Conservation (phyloP, 2,888 invertebrate species). For the Xestia c-nigrum region DNA sequence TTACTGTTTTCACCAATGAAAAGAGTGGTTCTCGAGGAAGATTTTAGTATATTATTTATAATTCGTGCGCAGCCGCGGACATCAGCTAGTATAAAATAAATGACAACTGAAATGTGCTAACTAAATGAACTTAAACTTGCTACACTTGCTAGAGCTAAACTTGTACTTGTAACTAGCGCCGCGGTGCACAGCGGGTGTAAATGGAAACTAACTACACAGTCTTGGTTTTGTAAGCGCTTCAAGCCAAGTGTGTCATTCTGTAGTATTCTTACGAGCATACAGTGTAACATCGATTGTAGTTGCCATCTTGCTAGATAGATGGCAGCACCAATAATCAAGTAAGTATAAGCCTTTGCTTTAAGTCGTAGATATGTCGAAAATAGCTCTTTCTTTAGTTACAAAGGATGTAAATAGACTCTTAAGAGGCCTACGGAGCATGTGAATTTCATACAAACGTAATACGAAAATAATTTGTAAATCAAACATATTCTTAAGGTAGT, state of each 20-base stretch:
- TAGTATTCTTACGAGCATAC: neutral
- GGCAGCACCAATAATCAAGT: conserved; percentile 34
- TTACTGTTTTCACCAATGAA: too few relatives aligned
- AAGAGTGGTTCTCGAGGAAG: too few relatives aligned
- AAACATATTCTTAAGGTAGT: too few relatives aligned
- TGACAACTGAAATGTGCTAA: neutral
- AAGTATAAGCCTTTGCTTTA: neutral
- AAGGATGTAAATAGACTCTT: too few relatives aligned
- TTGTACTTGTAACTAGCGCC: conserved; percentile 30
- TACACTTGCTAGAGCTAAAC: too few relatives aligned
- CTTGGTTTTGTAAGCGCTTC: neutral
- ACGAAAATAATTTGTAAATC: too few relatives aligned
- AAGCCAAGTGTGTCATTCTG: neutral
- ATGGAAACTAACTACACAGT: conserved; percentile 20
- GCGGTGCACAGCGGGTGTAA: neutral
- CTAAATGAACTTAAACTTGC: too few relatives aligned
- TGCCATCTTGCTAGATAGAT: conserved; percentile 36
- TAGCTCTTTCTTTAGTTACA: neutral
- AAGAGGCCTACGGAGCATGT: too few relatives aligned
- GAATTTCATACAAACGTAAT: too few relatives aligned
- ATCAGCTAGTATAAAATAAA: neutral
- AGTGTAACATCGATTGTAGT: conserved; percentile 8
- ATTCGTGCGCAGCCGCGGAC: too few relatives aligned
- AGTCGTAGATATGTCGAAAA: neutral
- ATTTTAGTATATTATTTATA: too few relatives aligned